Evolutionary conservation across 2,888 invertebrate genomes (phyloP), one percentile per base, ranked within the genome.

Genomic region (Mesorhabditis belari): DNA sequence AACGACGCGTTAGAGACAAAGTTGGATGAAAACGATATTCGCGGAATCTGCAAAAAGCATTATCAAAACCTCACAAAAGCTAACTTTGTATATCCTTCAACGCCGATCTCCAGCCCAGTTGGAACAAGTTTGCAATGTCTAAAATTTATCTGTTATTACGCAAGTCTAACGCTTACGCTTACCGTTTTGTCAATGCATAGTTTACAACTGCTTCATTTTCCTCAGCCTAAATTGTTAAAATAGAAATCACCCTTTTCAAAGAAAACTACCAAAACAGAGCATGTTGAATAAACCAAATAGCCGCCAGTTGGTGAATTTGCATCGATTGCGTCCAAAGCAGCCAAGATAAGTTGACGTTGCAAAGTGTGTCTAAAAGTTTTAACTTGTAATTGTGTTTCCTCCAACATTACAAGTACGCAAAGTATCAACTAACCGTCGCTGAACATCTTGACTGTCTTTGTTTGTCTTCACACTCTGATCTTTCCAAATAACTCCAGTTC

Each of bases 151-250:
- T n/a, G n/a, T n/a, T n/a, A n/a, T n/a, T n/a, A n/a, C n/a, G n/a
- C n/a, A n/a, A n/a, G n/a, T n/a, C n/a, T n/a, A n/a, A n/a, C n/a
- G n/a, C n/a, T n/a, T n/a, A n/a, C n/a, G n/a, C n/a, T n/a, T n/a
- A n/a, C n/a, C 98, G 86, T 80, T 92, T 91, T 80, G 89, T 91
- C 50, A 99, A 83, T 2, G 91, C 95, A 83, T 91, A 96, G 83
- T 98, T 91, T 29, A 99, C 87, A 0, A 99, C 92, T 86, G 90
- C 90, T 83, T 98, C 98, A 83, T 99, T 98, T 84, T 99, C 99
- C 82, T 99, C 98, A 0, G 94, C 91, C 86, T 87, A 69, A n/a
- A 80, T 57, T 1, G 52, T n/a, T n/a, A n/a, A n/a, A n/a, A n/a
- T n/a, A n/a, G n/a, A n/a, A n/a, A n/a, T n/a, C n/a, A n/a, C n/a